Evolutionary conservation across 2,797 vertebrate genomes (phyloP).

Genomic region (Onychomys arenicola): DNA sequence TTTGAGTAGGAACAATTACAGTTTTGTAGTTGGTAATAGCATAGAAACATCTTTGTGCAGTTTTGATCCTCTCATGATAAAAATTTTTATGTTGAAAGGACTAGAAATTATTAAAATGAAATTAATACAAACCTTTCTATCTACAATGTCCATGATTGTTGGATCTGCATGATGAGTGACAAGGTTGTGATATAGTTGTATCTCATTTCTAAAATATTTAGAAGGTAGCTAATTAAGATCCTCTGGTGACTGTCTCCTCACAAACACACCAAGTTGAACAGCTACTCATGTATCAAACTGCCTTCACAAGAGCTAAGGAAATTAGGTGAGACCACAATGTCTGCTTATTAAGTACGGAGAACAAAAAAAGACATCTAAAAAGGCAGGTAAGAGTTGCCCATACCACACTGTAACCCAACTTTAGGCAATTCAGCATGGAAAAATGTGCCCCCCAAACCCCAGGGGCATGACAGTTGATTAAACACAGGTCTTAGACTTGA

Average conservation of each 20-base stretch:
- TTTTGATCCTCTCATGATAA: conserved; percentile 9
- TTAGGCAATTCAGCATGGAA: neutral
- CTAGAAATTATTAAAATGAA: conserved; percentile 51
- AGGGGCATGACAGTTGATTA: neutral
- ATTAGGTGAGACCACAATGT: neutral
- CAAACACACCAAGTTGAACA: neutral
- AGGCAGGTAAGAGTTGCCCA: neutral
- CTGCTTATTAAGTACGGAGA: neutral
- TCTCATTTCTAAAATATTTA: neutral
- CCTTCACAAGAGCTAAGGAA: neutral
- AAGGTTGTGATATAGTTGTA: neutral
- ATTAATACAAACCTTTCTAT: conserved; percentile 15
- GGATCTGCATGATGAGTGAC: neutral
- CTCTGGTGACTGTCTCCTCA: neutral
- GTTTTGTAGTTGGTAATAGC: neutral
- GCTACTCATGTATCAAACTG: neutral
- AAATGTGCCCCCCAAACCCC: too few relatives aligned
- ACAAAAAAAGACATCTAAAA: neutral
- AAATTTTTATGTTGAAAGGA: conserved; percentile 57
- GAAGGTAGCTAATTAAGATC: neutral
- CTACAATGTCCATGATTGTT: neutral
- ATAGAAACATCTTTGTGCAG: conserved; percentile 7
- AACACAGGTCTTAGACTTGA: neutral
- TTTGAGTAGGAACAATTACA: neutral
- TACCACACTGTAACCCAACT: neutral